phyloP scores from a whole-genome alignment of 2,797 vertebrate species.

The Pantherophis alleghaniensis region DNA sequence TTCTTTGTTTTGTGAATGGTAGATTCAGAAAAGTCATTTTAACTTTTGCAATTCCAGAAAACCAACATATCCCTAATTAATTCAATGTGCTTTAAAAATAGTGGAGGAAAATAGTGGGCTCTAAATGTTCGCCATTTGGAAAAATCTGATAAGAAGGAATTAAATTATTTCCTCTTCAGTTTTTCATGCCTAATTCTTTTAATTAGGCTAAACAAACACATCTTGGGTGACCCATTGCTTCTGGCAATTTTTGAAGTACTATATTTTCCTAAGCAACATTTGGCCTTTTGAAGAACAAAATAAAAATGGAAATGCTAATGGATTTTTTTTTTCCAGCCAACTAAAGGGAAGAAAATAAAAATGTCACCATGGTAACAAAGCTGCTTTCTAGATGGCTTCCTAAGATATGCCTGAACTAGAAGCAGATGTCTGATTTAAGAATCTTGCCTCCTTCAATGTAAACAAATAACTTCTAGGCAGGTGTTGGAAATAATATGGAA shows the following conservation, averaged over 20 bases:
- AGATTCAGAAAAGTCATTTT: neutral
- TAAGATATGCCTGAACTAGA: conserved; percentile 81
- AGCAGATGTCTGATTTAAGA: conserved; percentile 84
- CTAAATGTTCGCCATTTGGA: conserved; percentile 42
- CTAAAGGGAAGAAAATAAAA: conserved; percentile 78
- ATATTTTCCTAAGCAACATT: conserved; percentile 69
- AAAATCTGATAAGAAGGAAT: conserved; percentile 27
- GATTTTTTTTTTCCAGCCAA: conserved; percentile 70
- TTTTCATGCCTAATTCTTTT: conserved; percentile 51
- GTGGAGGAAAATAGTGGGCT: neutral
- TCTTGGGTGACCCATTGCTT: conserved; percentile 59
- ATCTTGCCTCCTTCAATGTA: conserved; percentile 80
- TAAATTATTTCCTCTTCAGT: conserved; percentile 13
- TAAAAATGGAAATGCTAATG: conserved; percentile 81
- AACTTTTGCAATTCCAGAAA: neutral
- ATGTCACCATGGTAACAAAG: conserved; percentile 83
- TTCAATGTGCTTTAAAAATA: neutral
- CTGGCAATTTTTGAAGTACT: conserved; percentile 63
- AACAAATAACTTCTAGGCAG: conserved; percentile 87
- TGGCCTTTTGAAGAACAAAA: conserved; percentile 79
- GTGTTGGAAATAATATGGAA: conserved; percentile 87
- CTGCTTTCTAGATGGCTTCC: conserved; percentile 81
- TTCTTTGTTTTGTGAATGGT: neutral
- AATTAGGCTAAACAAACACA: conserved; percentile 64
- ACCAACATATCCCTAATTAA: neutral